phyloP scores from a whole-genome alignment of 1,140 invertebrate genomes.

The Lycorma delicatula region DNA sequence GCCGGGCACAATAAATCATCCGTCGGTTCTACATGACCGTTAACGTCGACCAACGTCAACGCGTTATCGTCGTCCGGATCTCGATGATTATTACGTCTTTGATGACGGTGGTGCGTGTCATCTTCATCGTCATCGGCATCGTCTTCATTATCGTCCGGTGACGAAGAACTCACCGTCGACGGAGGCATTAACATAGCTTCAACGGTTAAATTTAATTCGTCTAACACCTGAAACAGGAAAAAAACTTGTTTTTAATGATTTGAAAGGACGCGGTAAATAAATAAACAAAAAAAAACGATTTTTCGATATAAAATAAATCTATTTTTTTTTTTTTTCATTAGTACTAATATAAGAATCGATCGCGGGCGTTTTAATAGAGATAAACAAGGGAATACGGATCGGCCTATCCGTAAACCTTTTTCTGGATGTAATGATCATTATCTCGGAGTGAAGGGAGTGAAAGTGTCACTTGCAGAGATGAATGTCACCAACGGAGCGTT shows the following conservation, averaged over 20 bases:
- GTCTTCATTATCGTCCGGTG: no score
- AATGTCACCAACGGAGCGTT: no score
- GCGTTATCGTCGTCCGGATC: constrained; percentile 38
- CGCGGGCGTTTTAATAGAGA: no score
- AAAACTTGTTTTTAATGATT: no score
- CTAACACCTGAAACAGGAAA: constrained; percentile 51
- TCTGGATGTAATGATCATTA: no score
- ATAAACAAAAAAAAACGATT: background rate
- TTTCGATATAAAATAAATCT: no score
- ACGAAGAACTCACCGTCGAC: constrained; percentile 11
- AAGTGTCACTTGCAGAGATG: no score
- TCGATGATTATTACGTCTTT: background rate
- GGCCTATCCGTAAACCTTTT: no score
- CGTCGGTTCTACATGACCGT: constrained; percentile 49
- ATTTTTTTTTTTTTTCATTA: background rate
- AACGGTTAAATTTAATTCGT: constrained; percentile 75
- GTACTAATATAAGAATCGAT: no score
- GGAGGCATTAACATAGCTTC: constrained; percentile 78
- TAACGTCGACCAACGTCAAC: background rate
- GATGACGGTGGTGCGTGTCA: background rate
- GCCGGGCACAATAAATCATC: constrained; percentile 60
- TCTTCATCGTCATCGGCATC: background rate
- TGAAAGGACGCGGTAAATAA: background rate
- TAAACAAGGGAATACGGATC: no score
- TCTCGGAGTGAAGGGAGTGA: no score